Conservation (phyloP, 1,140 invertebrate species). For the Cotesia chilonis region DNA sequence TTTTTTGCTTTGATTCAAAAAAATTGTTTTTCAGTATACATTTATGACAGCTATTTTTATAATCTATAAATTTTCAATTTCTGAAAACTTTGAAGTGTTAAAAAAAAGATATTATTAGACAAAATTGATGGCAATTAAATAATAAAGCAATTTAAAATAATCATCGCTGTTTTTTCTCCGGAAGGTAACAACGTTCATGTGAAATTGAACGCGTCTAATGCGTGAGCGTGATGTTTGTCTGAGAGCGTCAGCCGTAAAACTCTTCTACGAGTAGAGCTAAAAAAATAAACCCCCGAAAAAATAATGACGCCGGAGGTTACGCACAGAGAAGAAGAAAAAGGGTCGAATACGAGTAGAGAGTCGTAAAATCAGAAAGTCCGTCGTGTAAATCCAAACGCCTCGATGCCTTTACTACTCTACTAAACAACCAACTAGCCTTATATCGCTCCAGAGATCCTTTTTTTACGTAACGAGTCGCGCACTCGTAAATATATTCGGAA, state of each 20-base stretch:
- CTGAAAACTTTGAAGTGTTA: too few relatives aligned
- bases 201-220: slow-evolving; percentile 29
- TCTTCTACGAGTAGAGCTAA: too few relatives aligned
- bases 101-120: too few relatives aligned
- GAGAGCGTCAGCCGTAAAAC: too few relatives aligned
- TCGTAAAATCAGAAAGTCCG: slow-evolving; percentile 40
- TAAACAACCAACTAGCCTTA: slow-evolving; percentile 18
- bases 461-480: slow-evolving; percentile 21
- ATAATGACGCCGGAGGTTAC: slow-evolving; percentile 33
- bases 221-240: slow-evolving; percentile 3
- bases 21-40: too few relatives aligned
- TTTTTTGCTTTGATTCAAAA: too few relatives aligned
- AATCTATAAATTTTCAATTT: too few relatives aligned
- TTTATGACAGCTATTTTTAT: too few relatives aligned
- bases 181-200: slow-evolving; percentile 35
- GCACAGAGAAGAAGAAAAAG: slow-evolving; percentile 18
- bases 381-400: slow-evolving; percentile 42
- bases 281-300: slow-evolving; percentile 9
- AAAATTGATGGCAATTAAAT: too few relatives aligned
- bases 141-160: slow-evolving; percentile 35
- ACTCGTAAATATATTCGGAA: slow-evolving; percentile 37
- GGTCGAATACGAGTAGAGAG: slow-evolving; percentile 18
- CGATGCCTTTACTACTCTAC: slow-evolving; percentile 28
- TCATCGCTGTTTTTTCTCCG: slow-evolving; percentile 14
- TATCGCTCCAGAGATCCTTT: slow-evolving; percentile 17